A percentile compares a stretch with the other conserved stretches of the same genome.
phyloP scores from a whole-genome alignment of 2,113 vertebrate species.

The Axis porcinus region DNA sequence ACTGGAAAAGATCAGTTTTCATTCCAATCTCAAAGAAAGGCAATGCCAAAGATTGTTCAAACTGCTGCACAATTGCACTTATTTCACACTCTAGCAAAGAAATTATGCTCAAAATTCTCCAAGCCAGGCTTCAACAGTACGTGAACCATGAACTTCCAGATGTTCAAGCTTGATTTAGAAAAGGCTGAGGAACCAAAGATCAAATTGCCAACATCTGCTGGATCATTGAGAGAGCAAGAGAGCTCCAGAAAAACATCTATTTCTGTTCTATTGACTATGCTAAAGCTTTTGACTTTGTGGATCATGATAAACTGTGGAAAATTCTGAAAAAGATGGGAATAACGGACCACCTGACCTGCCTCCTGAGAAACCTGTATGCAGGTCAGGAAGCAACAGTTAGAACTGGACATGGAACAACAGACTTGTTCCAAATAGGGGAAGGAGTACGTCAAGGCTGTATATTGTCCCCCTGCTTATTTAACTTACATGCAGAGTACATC shows the following conservation, averaged over 20 bases:
- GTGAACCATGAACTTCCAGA: background rate
- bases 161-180: background rate
- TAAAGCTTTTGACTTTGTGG: background rate
- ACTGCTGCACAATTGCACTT: background rate
- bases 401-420: background rate
- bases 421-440: background rate
- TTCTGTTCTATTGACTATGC: background rate
- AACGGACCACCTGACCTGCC: background rate
- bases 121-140: background rate
- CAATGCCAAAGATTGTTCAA: background rate
- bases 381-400: background rate
- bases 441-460: background rate
- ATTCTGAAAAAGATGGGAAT: background rate
- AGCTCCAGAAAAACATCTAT: background rate
- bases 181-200: background rate
- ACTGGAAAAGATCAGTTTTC: background rate
- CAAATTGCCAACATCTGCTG: background rate
- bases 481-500: background rate
- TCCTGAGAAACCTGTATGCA: background rate
- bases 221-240: background rate
- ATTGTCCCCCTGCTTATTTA: background rate
- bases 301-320: background rate
- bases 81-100: background rate
- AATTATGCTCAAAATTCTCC: background rate
- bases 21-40: background rate